Base-by-base conservation (phyloP, 2,113 vertebrate species). In the Prinia subflava region DNA sequence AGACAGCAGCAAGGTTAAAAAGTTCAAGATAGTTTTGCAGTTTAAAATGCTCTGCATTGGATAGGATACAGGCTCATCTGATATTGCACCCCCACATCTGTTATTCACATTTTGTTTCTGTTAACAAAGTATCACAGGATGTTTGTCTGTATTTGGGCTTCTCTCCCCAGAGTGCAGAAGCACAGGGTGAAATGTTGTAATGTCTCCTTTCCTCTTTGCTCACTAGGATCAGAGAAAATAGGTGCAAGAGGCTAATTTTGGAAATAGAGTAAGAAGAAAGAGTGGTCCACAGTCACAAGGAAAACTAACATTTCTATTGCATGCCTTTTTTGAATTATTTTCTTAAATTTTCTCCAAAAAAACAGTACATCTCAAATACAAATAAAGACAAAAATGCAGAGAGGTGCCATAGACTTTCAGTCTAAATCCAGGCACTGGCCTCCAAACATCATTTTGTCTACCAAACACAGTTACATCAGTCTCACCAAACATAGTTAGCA, bases 301-400 rank as follows among this genome's bases (percentile, higher is more conserved):
- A 47, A 82, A 84, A 82, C n/a, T 20, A 71, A 9, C 2, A 10
- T 47, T 78, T 85, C 55, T 3, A 44, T 64, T 73, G 9, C 2
- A 44, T 14, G 4, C 1, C 0, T 44, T 71, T 63, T 85, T 17
- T 10, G 0, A 7, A 5, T 7, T 41, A 4, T 19, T 28, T 47
- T 21, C 8, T 15, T n/a, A 19, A 6, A 13, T 83, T 92, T 81
- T 69, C 28, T 81, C 7, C 9, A 68, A 47, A 84, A 84, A 82
- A 75, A 64, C 22, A 64, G 39, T 55, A 31, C 1, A 30, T 9
- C 13, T 47, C 10, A 60, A 15, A 15, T 53, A 33, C n/a, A 83
- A 65, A 74, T 39, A 4, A 63, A 46, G 28, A 60, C 10, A 76
- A 85, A 39, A 57, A 7, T 37, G 35, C 14, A 55, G 69, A 63